Conservation (phyloP, 1,140 invertebrate genomes). For the Lepidurus arcticus region DNA sequence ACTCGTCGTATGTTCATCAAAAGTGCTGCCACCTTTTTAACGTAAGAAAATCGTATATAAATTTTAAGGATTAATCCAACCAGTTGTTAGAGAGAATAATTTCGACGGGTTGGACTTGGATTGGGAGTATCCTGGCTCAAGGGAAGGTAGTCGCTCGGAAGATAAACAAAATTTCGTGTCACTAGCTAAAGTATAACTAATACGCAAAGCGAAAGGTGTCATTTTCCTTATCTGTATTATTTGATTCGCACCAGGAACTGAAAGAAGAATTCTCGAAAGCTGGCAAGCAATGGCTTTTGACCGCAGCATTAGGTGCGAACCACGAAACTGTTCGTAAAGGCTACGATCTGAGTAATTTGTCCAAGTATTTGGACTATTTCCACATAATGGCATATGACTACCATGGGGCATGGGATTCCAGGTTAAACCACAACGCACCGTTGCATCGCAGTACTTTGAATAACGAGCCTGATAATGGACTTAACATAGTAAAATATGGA, state of each 20-base stretch:
- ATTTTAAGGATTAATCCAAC: background rate
- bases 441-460: constrained; percentile 36
- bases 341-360: constrained; percentile 68
- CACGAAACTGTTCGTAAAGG: constrained; percentile 62
- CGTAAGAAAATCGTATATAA: constrained; percentile 45
- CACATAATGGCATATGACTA: constrained; percentile 89
- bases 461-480: constrained; percentile 3
- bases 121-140: constrained; percentile 73
- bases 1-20: constrained; percentile 57
- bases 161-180: constrained; percentile 72
- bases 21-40: constrained; percentile 57
- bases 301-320: constrained; percentile 67
- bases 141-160: constrained; percentile 58
- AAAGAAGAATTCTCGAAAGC: constrained; percentile 30
- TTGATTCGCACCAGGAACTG: constrained; percentile 28
- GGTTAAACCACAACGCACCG: constrained; percentile 64
- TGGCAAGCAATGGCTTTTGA: constrained; percentile 57
- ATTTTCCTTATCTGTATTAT: constrained; percentile 24
- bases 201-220: background rate
- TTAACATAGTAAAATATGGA: background rate
- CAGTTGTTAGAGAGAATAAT: constrained; percentile 54
- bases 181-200: constrained; percentile 58
- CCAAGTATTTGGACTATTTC: constrained; percentile 68
- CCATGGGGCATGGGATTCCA: constrained; percentile 73
- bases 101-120: constrained; percentile 74